Evolutionary conservation across 2,888 invertebrate species (phyloP).

Genomic region (Peribatodes rhomboidaria): DNA sequence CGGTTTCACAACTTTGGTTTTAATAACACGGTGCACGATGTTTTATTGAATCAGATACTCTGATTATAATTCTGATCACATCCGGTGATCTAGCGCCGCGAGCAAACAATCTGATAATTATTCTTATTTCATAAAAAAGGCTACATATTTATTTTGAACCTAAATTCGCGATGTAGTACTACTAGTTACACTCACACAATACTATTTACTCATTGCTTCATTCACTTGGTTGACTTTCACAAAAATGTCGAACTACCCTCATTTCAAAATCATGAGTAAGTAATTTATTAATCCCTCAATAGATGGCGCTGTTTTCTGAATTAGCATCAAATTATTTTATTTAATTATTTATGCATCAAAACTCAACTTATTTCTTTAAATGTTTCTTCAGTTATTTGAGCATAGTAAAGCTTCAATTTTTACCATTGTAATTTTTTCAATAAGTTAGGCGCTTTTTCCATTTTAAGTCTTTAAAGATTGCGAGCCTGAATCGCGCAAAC

Average conservation of each 20-base stretch:
- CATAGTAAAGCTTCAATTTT: not conserved
- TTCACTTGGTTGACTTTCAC: not conserved
- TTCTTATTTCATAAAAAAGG: too few relatives aligned
- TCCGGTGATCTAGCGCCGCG: too few relatives aligned
- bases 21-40: too few relatives aligned
- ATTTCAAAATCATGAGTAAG: not conserved
- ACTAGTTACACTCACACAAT: not conserved
- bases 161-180: too few relatives aligned
- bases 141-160: too few relatives aligned
- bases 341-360: not conserved
- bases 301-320: conserved; percentile 10
- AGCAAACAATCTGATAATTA: too few relatives aligned
- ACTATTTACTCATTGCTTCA: not conserved
- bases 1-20: too few relatives aligned
- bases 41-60: too few relatives aligned
- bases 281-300: not conserved
- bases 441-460: not conserved
- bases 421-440: not conserved
- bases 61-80: too few relatives aligned
- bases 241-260: conserved; percentile 29
- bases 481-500: conserved; percentile 57
- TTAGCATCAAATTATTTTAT: not conserved
- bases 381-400: not conserved
- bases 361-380: not conserved
- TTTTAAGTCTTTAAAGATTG: not conserved